Conservation (phyloP, 2,113 vertebrate species). For the Ictidomys tridecemlineatus region DNA sequence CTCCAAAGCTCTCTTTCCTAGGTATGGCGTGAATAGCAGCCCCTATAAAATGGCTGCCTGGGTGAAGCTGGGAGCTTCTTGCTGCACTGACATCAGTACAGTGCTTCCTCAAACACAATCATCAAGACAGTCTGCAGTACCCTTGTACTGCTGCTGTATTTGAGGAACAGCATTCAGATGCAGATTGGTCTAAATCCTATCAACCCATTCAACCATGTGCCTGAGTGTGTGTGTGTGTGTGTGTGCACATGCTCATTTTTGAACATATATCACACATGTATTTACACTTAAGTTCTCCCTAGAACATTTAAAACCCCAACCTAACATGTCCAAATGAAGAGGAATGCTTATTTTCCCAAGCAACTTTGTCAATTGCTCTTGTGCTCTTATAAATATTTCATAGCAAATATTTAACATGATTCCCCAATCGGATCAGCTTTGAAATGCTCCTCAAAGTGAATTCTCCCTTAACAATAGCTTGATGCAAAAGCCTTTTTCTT, state of each 20-base stretch:
- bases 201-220: conserved; percentile 86
- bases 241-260: background rate
- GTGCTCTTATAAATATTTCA: conserved; percentile 93
- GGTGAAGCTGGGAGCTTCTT: background rate
- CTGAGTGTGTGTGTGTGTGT: conserved; percentile 58
- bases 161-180: conserved; percentile 93
- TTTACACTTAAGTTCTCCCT: conserved; percentile 75
- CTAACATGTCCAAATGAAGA: conserved; percentile 76
- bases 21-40: conserved; percentile 10
- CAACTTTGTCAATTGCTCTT: conserved; percentile 86
- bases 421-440: conserved; percentile 89
- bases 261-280: conserved; percentile 71
- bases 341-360: conserved; percentile 86
- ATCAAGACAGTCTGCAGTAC: conserved; percentile 88
- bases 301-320: conserved; percentile 66
- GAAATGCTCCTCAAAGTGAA: conserved; percentile 90
- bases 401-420: conserved; percentile 92
- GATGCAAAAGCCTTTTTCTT: conserved; percentile 87
- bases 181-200: conserved; percentile 95
- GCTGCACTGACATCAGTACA: conserved; percentile 39
- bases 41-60: conserved; percentile 72
- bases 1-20: background rate
- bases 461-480: conserved; percentile 91
- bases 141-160: conserved; percentile 86
- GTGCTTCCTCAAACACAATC: conserved; percentile 80